Base-by-base conservation (phyloP, 64 coral and sea anemone species). In the Trachythela sp. region DNA sequence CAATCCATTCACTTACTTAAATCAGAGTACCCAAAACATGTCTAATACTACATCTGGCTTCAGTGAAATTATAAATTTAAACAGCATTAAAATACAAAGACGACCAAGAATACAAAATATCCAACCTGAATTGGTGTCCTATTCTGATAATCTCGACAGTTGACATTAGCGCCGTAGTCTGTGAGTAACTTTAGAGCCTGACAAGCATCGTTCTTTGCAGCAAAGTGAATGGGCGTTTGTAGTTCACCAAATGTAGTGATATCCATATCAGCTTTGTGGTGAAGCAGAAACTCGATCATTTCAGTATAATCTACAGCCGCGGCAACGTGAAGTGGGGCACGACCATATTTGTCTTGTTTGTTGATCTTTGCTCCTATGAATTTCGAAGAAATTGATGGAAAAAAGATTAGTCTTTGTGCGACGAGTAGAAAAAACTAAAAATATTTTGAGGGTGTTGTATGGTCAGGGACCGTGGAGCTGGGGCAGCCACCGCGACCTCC, bases 251-350 rank as follows among this genome's bases (percentile, higher is more conserved):
- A 58, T 68, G 96, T 99, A n/a, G 89, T 89, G 1, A 91, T 93
- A 29, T 94, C 50, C 2, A 95, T 89, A 87, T 99, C 93, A 51
- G 91, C 96, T 18, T 93, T 93, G 54, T 85, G 85, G 1, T 97
- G 84, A 30, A 94, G 48, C 4, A 97, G 88, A 40, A 94, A 97
- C 27, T 92, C 86, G 7, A 97, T 91, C 95, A 99, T 99, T 45
- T 99, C 93, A 48, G 96, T 91, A 75, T 99, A 99, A 15, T 99
- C 93, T 11, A 99, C 96, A 13, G 96, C 96, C 0, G 93, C 91
- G 41, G 96, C 93, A 31, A 99, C 68, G 20, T 99, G 96, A 26
- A 99, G 68, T 0, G 96, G 93, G 22, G 96, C 92, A 83, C 96
- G 89, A 2, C 96, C 96, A 33, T 92, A 93, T 36, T 93, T 99